Evolutionary conservation across 2,113 vertebrate species (phyloP), one percentile per base, ranked within the genome.

Genomic region (Pao palembangensis): DNA sequence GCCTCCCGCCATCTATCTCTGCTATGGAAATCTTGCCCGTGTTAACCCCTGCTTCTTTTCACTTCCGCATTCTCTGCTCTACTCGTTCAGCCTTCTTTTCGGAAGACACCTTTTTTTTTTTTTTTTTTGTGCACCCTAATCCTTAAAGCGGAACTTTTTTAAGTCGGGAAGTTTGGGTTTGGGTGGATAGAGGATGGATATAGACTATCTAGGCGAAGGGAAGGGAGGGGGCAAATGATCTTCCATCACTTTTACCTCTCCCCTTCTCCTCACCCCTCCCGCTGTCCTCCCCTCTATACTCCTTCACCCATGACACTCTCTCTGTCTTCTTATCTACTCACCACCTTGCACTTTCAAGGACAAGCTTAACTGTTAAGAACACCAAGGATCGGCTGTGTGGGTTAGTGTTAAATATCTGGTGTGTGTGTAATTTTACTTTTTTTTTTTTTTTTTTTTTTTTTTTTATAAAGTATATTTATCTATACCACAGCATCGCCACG

Each of bases 341-440:
- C 75, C 87, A 88, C 87, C 83, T 83, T 85, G 85, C 67, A 76
- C 76, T 80, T 82, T 84, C 81, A 85, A 82, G 84, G 84, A 85
- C 77, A 43, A 67, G 82, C 81, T 79, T 67, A 81, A 84, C 81
- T 80, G 74, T 80, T 81, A 76, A 67, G 78, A 83, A 81, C 73
- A 81, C 69, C 71, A 70, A 65, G 69, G 71, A 60, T 44, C 58
- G 57, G 50, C 48, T 69, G 49, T 38, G 46, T 61, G 54, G 56
- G 63, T 43, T 15, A 41, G 41, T 58, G 55, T 67, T 46, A n/a
- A 17, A n/a, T 47, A n/a, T 47, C 6, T 47, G 17, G 17, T 47
- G 44, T 47, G 44, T 47, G 44, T 47, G 44, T 44, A 16, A 4
- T 5, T 44, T 5, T 16, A n/a, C 44, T 17, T n/a, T 8, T 38